These are phyloP conservation scores for Euspilapteryx auroguttella DNA, from an alignment of 2,888 invertebrate genomes.

Conservation along the genomic window DNA sequence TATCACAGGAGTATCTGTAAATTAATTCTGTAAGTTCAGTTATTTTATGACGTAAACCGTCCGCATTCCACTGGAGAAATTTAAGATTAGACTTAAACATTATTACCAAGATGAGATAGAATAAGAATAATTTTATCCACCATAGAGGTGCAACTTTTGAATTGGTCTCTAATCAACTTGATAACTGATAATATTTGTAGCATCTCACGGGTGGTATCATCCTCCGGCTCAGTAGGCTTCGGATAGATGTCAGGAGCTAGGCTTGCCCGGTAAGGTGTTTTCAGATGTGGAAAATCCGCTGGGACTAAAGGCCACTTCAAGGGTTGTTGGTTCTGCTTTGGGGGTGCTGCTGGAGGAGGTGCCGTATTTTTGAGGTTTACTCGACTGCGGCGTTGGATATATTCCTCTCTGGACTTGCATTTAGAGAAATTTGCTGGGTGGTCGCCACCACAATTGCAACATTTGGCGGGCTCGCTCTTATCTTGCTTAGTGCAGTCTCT, in stretches of 20 bases:
- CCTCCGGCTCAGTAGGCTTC: neutral
- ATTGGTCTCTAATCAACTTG: neutral
- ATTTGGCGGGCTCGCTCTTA: neutral
- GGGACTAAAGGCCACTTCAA: no score
- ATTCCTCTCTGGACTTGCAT: neutral
- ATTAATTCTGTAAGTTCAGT: neutral
- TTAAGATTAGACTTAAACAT: neutral
- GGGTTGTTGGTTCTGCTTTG: neutral
- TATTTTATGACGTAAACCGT: neutral
- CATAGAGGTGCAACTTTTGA: neutral
- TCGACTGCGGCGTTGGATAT: neutral
- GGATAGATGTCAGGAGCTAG: neutral
- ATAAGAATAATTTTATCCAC: conserved; percentile 1
- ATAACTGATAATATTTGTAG: neutral
- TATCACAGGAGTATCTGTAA: neutral
- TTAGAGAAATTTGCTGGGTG: neutral
- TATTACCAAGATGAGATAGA: neutral
- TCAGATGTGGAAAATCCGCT: neutral
- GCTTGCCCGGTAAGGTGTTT: neutral
- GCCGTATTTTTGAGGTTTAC: neutral
- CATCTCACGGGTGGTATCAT: neutral
- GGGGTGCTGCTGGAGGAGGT: neutral
- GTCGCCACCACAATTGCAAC: neutral
- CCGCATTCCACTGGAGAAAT: neutral
- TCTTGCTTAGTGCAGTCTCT: conserved; percentile 1